A percentile compares a stretch with the other conserved stretches of the same genome.
Evolutionary conservation across 1,140 invertebrate genomes (phyloP).

Genomic region (Formica selysi): DNA sequence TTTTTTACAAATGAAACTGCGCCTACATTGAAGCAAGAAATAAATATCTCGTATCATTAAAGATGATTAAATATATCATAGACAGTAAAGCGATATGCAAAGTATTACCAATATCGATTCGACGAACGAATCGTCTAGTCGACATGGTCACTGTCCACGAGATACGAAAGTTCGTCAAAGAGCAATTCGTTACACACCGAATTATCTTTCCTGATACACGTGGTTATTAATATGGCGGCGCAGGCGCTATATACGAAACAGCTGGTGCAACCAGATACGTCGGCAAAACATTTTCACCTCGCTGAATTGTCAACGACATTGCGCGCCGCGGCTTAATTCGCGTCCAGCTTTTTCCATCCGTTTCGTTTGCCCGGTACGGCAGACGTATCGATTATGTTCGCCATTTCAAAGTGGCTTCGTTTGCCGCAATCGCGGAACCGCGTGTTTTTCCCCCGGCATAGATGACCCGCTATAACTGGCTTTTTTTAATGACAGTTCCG

Average conservation of each 20-base stretch:
- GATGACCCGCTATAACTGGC: conserved; percentile 46
- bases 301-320: conserved; percentile 60
- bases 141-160: background rate
- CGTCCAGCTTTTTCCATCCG: conserved; percentile 62
- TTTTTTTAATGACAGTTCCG: conserved; percentile 67
- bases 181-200: conserved; percentile 59
- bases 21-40: background rate
- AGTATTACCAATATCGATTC: background rate
- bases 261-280: conserved; percentile 63
- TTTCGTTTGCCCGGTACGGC: conserved; percentile 56
- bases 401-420: conserved; percentile 63
- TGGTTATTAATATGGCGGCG: background rate
- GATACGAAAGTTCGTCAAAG: conserved; percentile 47
- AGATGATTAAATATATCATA: conserved; percentile 2
- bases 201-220: conserved; percentile 51
- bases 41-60: background rate
- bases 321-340: conserved; percentile 57
- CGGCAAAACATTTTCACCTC: conserved; percentile 69
- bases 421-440: conserved; percentile 55
- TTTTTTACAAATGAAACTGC: background rate
- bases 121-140: background rate
- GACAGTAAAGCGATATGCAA: background rate
- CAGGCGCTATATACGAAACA: conserved; percentile 28
- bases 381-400: conserved; percentile 67
- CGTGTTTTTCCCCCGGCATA: conserved; percentile 46